Percentiles rank a stretch among this genome's conserved stretches.
Conservation (phyloP, 1,140 invertebrate genomes). For the Oedothorax gibbosus region DNA sequence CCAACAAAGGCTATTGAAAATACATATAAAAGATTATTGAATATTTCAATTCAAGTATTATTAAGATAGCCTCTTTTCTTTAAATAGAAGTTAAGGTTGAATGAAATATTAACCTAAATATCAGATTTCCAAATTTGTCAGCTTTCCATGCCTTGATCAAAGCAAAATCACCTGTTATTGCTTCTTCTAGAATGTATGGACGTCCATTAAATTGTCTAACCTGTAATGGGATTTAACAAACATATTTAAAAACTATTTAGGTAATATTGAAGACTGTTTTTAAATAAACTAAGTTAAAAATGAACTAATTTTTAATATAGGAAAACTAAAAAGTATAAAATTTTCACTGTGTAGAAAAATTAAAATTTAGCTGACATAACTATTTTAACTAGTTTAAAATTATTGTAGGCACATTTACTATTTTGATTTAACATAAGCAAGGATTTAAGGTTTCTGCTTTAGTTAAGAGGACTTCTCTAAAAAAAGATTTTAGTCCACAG, state of each 20-base stretch:
- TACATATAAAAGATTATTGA: background rate
- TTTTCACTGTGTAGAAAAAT: too few species aligned
- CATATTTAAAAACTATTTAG: background rate
- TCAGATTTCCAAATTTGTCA: conserved; percentile 90
- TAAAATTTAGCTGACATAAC: too few species aligned
- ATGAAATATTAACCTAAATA: conserved; percentile 79
- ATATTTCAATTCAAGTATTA: background rate
- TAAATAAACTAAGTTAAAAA: too few species aligned
- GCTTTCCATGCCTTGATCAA: conserved; percentile 98
- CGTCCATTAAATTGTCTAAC: conserved; percentile 83
- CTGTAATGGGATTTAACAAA: conserved; percentile 65
- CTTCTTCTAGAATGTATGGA: conserved; percentile 93
- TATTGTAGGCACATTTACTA: too few species aligned
- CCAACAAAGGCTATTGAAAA: background rate
- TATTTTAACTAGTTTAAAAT: too few species aligned
- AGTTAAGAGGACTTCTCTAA: too few species aligned
- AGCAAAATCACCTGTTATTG: conserved; percentile 96
- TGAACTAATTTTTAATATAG: too few species aligned
- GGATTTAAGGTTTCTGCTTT: too few species aligned
- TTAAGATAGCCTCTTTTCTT: background rate
- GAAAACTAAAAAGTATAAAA: too few species aligned
- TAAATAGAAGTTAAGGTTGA: conserved; percentile 37
- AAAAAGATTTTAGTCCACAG: too few species aligned
- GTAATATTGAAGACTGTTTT: too few species aligned
- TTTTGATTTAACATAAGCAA: too few species aligned